Evolutionary conservation across 2,113 vertebrate species (phyloP).

Genomic region (Pteropus alecto): DNA sequence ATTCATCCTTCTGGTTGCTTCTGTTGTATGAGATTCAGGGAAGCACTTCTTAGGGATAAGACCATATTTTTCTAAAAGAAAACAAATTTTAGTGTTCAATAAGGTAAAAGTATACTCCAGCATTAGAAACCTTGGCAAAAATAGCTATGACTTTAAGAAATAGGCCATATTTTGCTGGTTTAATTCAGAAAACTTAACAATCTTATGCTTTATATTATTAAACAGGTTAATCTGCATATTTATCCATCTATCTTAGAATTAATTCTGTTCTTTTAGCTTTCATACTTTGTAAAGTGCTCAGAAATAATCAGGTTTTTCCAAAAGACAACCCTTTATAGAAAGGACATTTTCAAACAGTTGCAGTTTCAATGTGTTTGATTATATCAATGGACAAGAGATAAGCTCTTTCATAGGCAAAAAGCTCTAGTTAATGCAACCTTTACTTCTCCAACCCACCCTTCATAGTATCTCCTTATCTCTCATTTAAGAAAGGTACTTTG

Average conservation of each 20-base stretch:
- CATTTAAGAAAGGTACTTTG: slow-evolving; percentile 36
- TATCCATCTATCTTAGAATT: background rate
- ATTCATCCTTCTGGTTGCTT: slow-evolving; percentile 97
- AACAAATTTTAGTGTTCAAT: slow-evolving; percentile 5
- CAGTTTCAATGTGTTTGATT: background rate
- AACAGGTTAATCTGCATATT: background rate
- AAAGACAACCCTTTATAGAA: slow-evolving; percentile 29
- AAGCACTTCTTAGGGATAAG: slow-evolving; percentile 98
- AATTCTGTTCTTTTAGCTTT: background rate
- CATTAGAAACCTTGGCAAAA: slow-evolving; percentile 14
- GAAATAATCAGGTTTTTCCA: background rate
- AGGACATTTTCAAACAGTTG: slow-evolving; percentile 19
- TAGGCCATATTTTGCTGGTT: background rate
- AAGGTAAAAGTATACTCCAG: background rate
- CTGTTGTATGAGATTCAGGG: slow-evolving; percentile 96
- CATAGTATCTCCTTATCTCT: background rate
- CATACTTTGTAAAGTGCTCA: background rate
- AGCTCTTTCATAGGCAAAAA: background rate
- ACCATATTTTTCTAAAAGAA: slow-evolving; percentile 93
- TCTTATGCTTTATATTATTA: background rate
- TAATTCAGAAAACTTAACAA: slow-evolving; percentile 36
- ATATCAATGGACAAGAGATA: background rate
- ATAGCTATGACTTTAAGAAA: slow-evolving; percentile 5
- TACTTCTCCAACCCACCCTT: background rate
- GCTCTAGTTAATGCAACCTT: slow-evolving; percentile 2